These are phyloP conservation scores for Gastrophryne carolinensis DNA, from an alignment of 2,797 vertebrate genomes.

Conservation along the genomic window DNA sequence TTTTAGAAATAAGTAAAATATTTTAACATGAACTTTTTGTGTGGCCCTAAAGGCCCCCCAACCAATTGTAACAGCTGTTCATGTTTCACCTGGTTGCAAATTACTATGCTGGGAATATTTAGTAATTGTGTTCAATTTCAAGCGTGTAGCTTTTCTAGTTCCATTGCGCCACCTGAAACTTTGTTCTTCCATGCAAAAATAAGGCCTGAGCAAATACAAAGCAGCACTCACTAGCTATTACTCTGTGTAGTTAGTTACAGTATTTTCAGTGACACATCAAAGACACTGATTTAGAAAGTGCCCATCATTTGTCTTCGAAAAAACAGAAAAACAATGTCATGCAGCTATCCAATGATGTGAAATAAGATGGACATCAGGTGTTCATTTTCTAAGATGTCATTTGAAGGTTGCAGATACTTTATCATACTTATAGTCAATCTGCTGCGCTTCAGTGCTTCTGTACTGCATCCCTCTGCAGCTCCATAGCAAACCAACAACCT, in stretches of 20 bases:
- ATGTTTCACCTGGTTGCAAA: no score
- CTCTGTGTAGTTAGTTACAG: background rate
- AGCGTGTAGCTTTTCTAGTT: no score
- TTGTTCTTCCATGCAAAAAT: background rate
- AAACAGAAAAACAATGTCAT: constrained; percentile 6
- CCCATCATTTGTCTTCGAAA: constrained; percentile 33
- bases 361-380: constrained; percentile 42
- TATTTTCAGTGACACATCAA: background rate
- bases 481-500: constrained; percentile 11
- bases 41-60: no score
- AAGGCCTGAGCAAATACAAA: no score
- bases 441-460: constrained; percentile 13
- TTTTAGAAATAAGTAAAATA: no score
- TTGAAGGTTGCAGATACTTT: constrained; percentile 37
- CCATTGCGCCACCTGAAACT: no score
- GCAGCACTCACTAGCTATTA: background rate
- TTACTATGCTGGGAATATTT: no score
- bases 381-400: constrained; percentile 42
- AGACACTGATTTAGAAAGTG: constrained; percentile 12
- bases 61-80: no score
- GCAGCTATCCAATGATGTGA: constrained; percentile 28
- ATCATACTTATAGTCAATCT: constrained; percentile 31
- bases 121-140: no score
- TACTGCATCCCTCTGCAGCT: constrained; percentile 1
- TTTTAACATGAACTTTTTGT: no score